Base-by-base conservation (phyloP, 2,113 vertebrate genomes). In the Merops nubicus region DNA sequence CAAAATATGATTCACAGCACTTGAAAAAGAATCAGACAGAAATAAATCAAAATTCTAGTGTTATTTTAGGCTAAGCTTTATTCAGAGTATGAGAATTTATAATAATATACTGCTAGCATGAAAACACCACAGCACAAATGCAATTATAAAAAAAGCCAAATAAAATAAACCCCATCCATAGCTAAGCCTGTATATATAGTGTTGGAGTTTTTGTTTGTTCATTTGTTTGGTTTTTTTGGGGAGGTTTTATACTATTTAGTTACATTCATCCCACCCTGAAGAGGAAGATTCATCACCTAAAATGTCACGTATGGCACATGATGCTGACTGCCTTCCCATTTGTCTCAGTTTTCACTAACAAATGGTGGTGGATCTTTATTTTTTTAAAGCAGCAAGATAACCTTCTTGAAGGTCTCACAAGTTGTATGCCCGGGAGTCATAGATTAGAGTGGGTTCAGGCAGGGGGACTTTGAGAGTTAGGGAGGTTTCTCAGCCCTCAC, bases 1-100 rank as follows among this genome's bases (percentile, higher is more conserved):
- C 92, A 97, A 96, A 95, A 97, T 97, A 96, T 98, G 98, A 98
- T 98, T 98, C 98, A 97, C 94, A 87, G 92, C 95, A 92, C 96
- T 98, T 96, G 95, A 98, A 97, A 96, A 96, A 96, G 53, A 91
- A 95, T 97, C 84, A 88, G 87, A 97, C 45, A 83, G 89, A 93
- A 97, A 98, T 97, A 98, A 98, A 98, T 98, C 97, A 98, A 97
- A 97, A 95, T 82, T 96, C 90, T 84, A 96, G 78, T 88, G 43
- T 91, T 94, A 94, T 97, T 97, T 90, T 95, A 97, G 63, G 75
- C 72, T 88, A 92, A 78, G 82, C 80, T 83, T 97, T 97, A 95
- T 95, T 96, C 91, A 97, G 96, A 97, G 97, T 82, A 89, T 54
- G 26, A 48, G 47, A 79, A 25, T 93, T 91, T 91, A 95, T 82